Evolutionary conservation across 2,113 vertebrate genomes (phyloP).

Genomic region (Trogon melanurus): DNA sequence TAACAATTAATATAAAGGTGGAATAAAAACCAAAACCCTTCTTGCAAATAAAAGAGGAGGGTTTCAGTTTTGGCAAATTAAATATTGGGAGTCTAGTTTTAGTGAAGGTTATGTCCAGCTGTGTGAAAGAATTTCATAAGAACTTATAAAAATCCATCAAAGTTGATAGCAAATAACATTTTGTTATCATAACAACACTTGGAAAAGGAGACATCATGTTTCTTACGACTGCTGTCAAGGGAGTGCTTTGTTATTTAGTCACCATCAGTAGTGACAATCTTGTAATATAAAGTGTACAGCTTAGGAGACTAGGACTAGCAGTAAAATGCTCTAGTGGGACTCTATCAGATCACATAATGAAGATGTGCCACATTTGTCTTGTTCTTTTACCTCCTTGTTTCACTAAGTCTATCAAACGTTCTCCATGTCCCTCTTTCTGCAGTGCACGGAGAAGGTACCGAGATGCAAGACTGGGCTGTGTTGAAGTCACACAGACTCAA

Average conservation of each 20-base stretch:
- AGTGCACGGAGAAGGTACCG: not conserved
- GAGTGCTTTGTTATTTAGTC: not conserved
- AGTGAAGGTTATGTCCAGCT: not conserved
- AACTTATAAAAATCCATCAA: not conserved
- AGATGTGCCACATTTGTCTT: not conserved
- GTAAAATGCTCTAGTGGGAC: not conserved
- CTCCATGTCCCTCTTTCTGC: not conserved
- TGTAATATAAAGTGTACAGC: not conserved
- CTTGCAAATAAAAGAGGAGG: not conserved
- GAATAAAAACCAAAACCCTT: not conserved
- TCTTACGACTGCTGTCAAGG: not conserved
- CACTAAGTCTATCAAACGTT: not conserved
- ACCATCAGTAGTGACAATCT: not conserved
- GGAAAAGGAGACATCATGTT: not conserved
- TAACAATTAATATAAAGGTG: not conserved
- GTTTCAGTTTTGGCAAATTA: not conserved
- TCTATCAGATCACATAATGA: not conserved
- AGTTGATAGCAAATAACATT: not conserved
- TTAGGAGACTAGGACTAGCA: not conserved
- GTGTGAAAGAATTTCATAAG: not conserved
- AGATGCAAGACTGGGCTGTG: not conserved
- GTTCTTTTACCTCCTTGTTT: not conserved
- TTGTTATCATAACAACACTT: not conserved
- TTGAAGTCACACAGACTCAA: not conserved
- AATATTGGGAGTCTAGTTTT: not conserved